Evolutionary conservation across 2,113 vertebrate species (phyloP), one percentile per base, ranked within the genome.

Genomic region (Calonectris borealis): DNA sequence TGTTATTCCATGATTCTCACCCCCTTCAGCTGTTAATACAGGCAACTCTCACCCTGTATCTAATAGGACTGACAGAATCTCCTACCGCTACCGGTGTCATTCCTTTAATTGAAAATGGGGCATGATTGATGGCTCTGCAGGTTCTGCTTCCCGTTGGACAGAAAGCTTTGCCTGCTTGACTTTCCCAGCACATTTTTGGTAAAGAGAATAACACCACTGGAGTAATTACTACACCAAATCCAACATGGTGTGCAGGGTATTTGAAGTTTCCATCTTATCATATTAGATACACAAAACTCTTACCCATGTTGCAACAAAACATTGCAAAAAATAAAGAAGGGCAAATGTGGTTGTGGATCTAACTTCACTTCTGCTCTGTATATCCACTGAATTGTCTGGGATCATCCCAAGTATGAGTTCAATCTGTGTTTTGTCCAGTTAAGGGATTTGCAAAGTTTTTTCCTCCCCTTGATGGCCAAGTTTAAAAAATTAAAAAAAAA

Each of bases 71-170:
- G 95, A 69, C 91, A 71, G 52, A 86, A 92, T 96, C 90, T 97
- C 75, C 79, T 86, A 46, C 58, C 3, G 42, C 82, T 98, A 57
- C 92, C 20, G 11, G 86, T 95, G 92, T 88, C 86, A 91, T 91
- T 94, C 55, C 72, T 86, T 97, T 97, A 98, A 94, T 96, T 97
- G 95, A 97, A 98, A 98, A 90, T 86, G 87, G 82, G 89, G 68
- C 88, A 83, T 97, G 97, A 96, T 97, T 97, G 96, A 96, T 97
- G 95, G 92, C 78, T 88, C 26, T 88, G 66, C 76, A 83, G 77
- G 75, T 94, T 97, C 81, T 80, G 57, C 95, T 94, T 86, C 70
- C 81, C 5, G 4, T 83, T 92, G 81, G 82, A 87, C 82, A 86
- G 86, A 91, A 85, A 84, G 40, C 57, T 94, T 93, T 86, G 42